Evolutionary conservation across 2,888 invertebrate genomes (phyloP).

Genomic region (Unio pictorum): DNA sequence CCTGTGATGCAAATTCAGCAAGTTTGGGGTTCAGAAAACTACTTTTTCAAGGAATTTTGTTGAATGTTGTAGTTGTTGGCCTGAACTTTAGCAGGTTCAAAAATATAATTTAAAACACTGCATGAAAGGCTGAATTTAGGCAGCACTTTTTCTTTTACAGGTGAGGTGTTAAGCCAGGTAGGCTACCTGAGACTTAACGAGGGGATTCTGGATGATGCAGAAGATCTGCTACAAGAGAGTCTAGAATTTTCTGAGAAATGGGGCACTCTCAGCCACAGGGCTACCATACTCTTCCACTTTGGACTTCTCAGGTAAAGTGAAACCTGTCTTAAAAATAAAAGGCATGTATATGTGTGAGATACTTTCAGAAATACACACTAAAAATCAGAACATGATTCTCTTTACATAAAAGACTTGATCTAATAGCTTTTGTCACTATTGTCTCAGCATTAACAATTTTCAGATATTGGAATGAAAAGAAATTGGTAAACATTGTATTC

Average conservation of each 20-base stretch:
- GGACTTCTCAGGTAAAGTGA: constrained; percentile 49
- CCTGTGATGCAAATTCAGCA: too few relatives aligned
- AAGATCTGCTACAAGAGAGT: constrained; percentile 55
- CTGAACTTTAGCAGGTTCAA: background rate
- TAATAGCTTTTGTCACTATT: too few relatives aligned
- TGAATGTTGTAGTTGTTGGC: background rate
- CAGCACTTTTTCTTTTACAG: constrained; percentile 27
- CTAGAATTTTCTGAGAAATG: constrained; percentile 47
- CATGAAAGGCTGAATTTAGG: background rate
- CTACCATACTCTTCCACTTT: constrained; percentile 48
- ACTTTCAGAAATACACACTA: too few relatives aligned
- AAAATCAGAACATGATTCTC: too few relatives aligned
- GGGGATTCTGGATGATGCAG: constrained; percentile 49
- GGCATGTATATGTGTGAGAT: too few relatives aligned
- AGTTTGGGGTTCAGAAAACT: background rate
- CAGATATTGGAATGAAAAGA: too few relatives aligned
- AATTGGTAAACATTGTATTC: too few relatives aligned
- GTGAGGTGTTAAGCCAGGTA: constrained; percentile 52
- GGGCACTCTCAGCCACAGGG: constrained; percentile 40
- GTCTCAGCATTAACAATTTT: too few relatives aligned
- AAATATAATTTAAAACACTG: background rate
- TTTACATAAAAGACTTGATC: too few relatives aligned
- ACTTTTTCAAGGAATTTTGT: background rate
- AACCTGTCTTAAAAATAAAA: background rate
- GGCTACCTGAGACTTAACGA: constrained; percentile 48